Evolutionary conservation across 2,888 invertebrate genomes (phyloP), one percentile per base, ranked within the genome.

Genomic region (Xylocampa areola): DNA sequence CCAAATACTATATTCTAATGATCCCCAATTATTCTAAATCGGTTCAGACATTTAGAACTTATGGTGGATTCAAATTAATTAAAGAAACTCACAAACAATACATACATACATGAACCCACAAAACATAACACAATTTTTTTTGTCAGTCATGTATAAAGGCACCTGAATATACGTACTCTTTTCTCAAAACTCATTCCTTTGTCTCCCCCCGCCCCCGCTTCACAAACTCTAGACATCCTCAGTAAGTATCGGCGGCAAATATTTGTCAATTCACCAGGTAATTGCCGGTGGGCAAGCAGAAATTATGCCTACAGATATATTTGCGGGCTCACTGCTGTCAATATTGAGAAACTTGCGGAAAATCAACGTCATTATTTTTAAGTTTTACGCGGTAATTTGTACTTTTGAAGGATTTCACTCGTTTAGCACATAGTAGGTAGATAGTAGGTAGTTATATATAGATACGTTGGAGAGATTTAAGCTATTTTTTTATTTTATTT

Each of bases 221-320:
- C 5, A 33, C 3, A 14, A 6, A 5, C 30, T 30, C 13, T 58
- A 61, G 13, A 21, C 16, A 39, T 23, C 10, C 19, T 16, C 30
- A 13, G 50, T 17, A 64, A 55, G 44, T 66, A 69, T 64, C 65
- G 41, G 37, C 21, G 4, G 7, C 48, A 79, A 81, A 82, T 77
- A 82, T 79, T 78, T 71, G 51, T 47, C 54, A 52, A 52, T 71
- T 19, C 36, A 54, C 47, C 50, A 72, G 69, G 60, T 76, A 79
- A 79, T 82, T 80, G 67, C 66, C 73, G 41, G 59, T 72, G 70
- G 60, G 73, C 54, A 59, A 53, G 41, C 57, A 33, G 25, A 55
- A 51, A 68, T 67, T 55, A 47, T 70, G 23, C 67, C 51, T 51
- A 44, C 61, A 7, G 16, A 11, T 36, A 14, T 45, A 41, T 65